Evolutionary conservation across 2,113 vertebrate species (phyloP), one percentile per base, ranked within the genome.

Genomic region (Gobiocypris rarus): DNA sequence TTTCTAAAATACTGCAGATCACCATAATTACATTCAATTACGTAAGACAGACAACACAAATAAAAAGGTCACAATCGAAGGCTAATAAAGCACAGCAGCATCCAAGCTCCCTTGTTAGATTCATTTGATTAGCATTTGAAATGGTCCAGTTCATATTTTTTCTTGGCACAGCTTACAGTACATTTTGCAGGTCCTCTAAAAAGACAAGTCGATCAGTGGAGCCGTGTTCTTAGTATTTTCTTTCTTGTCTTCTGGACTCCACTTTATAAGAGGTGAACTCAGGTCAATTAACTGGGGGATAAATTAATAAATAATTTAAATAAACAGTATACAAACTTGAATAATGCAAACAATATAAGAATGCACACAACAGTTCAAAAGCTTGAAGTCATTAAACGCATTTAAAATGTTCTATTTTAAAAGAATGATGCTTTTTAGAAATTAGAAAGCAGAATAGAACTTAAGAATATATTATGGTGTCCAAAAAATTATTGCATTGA

Each of bases 231-330:
- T 88, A 14, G 22, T 31, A 31, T 91, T 93, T 85, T 93, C 90
- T 14, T 89, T 90, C 82, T 92, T 94, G 59, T 90, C 88, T 5
- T 93, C 92, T 28, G 94, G 94, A 90, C 93, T 95, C 94, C 93
- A 95, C 84, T 92, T 94, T 85, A 95, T 95, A 56, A 95, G 93
- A 0, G 94, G 94, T 19, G 94, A 95, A 83, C 89, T 94, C 70
- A 95, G 86, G 82, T 95, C 94, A 45, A 95, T 95, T 74, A 95
- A 90, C 93, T 95, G 90, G 17, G n/a, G 14, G n/a, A 65, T 9
- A 76, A 65, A 61, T 19, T 26, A 63, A 3, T 15, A 52, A 58
- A 59, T 26, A 13, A 65, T 8, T 50, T 5, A 79, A n/a, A 70
- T 26, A 58, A 8, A 67, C 11, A 58, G 31, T 22, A 50, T 9